Percentiles rank a stretch among this genome's conserved stretches.
Evolutionary conservation across 2,888 invertebrate genomes (phyloP).

Genomic region (Spialia ferax): DNA sequence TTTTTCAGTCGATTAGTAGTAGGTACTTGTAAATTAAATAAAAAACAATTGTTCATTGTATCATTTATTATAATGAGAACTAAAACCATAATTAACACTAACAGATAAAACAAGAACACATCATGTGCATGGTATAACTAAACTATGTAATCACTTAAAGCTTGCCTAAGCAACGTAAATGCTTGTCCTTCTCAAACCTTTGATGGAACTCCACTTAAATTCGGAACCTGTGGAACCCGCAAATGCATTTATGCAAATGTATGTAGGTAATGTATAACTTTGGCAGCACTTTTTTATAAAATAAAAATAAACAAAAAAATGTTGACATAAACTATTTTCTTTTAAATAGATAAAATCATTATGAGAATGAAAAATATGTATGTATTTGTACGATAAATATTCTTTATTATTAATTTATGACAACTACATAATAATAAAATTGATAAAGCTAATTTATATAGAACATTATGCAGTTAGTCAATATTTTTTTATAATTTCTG

Average conservation of each 20-base stretch:
- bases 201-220: conserved; percentile 42
- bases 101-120: conserved; percentile 57
- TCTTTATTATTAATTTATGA: too few relatives aligned
- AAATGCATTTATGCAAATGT: neutral
- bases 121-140: conserved; percentile 56
- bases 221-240: conserved; percentile 45
- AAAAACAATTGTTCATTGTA: conserved; percentile 23
- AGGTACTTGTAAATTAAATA: neutral
- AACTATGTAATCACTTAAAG: conserved; percentile 76
- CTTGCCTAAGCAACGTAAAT: conserved; percentile 75
- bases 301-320: too few relatives aligned
- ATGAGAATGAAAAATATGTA: too few relatives aligned
- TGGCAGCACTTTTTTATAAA: too few relatives aligned
- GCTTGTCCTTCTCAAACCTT: conserved; percentile 51
- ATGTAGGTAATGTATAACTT: too few relatives aligned
- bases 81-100: conserved; percentile 61
- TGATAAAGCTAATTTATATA: neutral
- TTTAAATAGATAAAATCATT: too few relatives aligned
- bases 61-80: conserved; percentile 64
- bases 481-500: neutral
- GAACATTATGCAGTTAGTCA: too few relatives aligned
- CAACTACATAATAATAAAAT: too few relatives aligned
- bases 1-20: too few relatives aligned
- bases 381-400: too few relatives aligned
- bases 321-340: too few relatives aligned